phyloP scores from a whole-genome alignment of 1,140 invertebrate species.

The Habropoda laboriosa region DNA sequence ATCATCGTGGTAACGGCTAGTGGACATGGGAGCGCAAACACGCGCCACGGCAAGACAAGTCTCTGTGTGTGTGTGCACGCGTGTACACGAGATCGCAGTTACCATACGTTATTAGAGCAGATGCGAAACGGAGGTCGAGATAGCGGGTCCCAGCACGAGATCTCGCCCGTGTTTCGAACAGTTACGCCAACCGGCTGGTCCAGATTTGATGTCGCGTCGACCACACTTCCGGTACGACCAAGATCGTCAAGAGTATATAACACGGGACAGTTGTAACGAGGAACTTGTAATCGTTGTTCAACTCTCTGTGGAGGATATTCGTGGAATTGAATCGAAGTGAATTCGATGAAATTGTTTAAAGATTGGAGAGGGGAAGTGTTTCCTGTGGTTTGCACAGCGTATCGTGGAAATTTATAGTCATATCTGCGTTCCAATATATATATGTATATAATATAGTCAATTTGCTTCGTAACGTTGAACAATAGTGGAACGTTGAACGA shows the following conservation, averaged over 20 bases:
- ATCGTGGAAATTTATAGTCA: no score
- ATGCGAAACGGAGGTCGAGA: conserved; percentile 71
- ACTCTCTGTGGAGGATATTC: not conserved
- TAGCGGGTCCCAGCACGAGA: conserved; percentile 64
- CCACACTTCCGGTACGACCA: conserved; percentile 33
- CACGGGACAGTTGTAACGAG: conserved; percentile 44
- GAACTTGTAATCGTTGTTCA: conserved; percentile 31
- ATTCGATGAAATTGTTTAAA: no score
- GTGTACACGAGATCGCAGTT: conserved; percentile 47
- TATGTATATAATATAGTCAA: no score
- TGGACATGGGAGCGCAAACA: conserved; percentile 25
- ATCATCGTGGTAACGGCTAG: conserved; percentile 47
- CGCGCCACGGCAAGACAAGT: conserved; percentile 22
- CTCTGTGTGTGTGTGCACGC: not conserved
- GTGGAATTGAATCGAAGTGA: conserved; percentile 13
- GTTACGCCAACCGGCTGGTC: conserved; percentile 35
- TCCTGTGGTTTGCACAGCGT: no score
- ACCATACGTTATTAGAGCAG: conserved; percentile 67
- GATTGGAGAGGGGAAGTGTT: no score
- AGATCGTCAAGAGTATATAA: no score
- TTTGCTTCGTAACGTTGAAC: no score
- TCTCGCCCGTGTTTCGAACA: conserved; percentile 51
- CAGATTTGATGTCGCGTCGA: conserved; percentile 54
- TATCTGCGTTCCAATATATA: no score
- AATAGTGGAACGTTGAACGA: no score